A percentile compares a stretch with the other conserved stretches of the same genome.
phyloP scores from a whole-genome alignment of 2,797 vertebrate species.

The Buceros bicornis region DNA sequence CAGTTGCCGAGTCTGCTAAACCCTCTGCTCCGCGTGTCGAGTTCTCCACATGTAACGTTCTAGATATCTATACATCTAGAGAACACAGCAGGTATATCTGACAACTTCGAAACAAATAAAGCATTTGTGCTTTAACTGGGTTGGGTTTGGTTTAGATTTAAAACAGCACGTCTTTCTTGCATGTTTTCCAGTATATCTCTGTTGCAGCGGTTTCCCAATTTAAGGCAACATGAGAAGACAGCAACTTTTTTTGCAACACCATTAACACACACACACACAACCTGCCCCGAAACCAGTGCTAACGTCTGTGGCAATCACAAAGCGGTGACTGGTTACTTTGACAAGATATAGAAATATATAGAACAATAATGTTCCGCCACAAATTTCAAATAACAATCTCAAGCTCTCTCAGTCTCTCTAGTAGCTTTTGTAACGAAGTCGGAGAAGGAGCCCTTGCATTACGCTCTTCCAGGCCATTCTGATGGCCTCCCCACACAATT shows the following conservation, averaged over 20 bases:
- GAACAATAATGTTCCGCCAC: not conserved
- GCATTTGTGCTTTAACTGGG: not conserved
- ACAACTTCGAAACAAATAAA: not conserved
- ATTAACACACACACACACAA: rapidly evolving
- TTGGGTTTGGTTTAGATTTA: not conserved
- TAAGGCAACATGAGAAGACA: not conserved
- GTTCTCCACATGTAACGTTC: not conserved
- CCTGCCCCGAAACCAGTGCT: not conserved
- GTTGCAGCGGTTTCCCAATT: not conserved
- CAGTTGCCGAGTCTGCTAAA: not conserved
- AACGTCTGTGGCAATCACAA: not conserved
- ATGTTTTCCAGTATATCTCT: not conserved
- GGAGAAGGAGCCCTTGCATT: not conserved
- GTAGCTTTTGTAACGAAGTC: not conserved
- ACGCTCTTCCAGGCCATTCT: not conserved
- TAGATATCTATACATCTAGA: not conserved
- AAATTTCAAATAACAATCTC: not conserved
- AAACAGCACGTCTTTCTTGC: not conserved
- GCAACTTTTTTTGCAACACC: not conserved
- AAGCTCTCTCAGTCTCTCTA: not conserved
- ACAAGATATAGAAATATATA: not conserved
- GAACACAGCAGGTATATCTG: not conserved
- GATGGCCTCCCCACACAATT: not conserved
- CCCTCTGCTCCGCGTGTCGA: not conserved
- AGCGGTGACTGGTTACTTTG: not conserved